Evolutionary conservation across 2,113 vertebrate species (phyloP).

Genomic region (Nothoprocta pentlandii): DNA sequence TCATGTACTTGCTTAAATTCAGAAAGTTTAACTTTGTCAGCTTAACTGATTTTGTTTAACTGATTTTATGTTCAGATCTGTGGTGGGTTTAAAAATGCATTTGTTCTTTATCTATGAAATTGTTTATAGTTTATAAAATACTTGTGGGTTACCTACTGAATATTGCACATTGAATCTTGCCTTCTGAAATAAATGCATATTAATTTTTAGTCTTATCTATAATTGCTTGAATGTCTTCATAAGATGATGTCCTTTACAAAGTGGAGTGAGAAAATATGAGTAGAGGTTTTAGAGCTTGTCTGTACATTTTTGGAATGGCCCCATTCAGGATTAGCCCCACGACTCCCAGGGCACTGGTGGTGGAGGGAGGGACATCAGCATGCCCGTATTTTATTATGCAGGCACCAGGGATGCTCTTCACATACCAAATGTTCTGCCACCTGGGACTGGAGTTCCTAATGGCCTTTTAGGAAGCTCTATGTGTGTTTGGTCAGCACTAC

Average conservation of each 20-base stretch:
- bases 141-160: neutral
- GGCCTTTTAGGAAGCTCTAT: neutral
- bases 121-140: neutral
- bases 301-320: neutral
- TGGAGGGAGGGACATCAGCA: neutral
- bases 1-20: neutral
- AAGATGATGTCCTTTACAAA: neutral
- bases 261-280: neutral
- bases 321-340: neutral
- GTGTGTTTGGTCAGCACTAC: neutral
- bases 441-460: neutral
- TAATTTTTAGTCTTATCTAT: neutral
- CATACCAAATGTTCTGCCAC: neutral
- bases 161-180: too few species aligned
- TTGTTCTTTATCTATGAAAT: neutral
- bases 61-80: neutral
- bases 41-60: neutral
- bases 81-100: neutral
- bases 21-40: neutral
- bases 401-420: neutral
- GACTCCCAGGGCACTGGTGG: neutral
- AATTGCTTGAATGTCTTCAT: accelerated
- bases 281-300: neutral
- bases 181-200: neutral
- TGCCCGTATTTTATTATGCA: neutral